Conservation (phyloP, 2,113 vertebrate genomes). For the Mobula hypostoma region DNA sequence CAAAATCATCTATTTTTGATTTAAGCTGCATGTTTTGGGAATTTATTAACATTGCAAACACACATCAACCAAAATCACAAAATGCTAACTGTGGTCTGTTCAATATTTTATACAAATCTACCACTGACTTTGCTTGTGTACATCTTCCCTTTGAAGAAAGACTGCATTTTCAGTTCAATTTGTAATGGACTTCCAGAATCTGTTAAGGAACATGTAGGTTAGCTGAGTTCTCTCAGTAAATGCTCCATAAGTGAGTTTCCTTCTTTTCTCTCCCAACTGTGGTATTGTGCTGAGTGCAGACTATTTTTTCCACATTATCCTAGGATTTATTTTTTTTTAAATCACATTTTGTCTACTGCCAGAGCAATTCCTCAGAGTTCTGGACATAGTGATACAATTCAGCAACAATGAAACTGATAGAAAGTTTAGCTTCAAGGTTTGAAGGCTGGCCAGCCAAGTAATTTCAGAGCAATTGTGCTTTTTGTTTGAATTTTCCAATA, state of each 20-base stretch:
- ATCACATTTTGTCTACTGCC: neutral
- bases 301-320: neutral
- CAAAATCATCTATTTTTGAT: neutral
- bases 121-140: neutral
- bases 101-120: neutral
- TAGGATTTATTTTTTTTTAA: neutral
- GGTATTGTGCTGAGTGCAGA: neutral
- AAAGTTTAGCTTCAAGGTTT: neutral
- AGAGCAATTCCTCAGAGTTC: neutral
- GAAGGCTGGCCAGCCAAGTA: neutral
- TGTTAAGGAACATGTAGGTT: neutral
- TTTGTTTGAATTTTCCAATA: neutral
- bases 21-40: neutral
- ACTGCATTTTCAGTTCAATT: neutral
- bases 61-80: neutral
- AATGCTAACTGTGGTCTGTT: neutral
- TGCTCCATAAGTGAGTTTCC: neutral
- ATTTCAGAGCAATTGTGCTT: neutral
- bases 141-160: neutral
- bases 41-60: neutral
- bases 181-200: neutral
- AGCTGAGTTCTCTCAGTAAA: neutral
- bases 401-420: neutral
- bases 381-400: neutral
- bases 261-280: neutral